Evolutionary conservation across 2,888 invertebrate genomes (phyloP), one percentile per base, ranked within the genome.

Genomic region (Alcis repandata): DNA sequence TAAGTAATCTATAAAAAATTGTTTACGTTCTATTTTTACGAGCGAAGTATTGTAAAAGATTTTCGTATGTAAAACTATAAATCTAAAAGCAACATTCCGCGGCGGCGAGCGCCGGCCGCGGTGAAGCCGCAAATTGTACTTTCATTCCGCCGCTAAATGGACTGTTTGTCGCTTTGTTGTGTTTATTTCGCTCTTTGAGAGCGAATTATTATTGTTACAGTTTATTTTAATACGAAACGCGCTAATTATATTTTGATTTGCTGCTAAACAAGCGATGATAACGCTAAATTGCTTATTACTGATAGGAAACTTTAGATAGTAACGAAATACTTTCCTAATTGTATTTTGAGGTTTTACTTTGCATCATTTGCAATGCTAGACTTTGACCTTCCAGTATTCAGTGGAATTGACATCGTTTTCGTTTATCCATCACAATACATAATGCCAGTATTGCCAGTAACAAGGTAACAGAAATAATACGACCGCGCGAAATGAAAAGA

Each of bases 71-170:
- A 40, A 57, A 63, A 54, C 56, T 52, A 59, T 69, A 60, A 59
- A 67, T 59, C 52, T 49, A 27, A 54, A 15, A 57, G 57, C 57
- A 56, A 67, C 67, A 62, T 66, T 49, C 40, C 53, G 38, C 19
- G 61, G 71, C 71, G 72, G 59, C 72, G 67, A 74, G 72, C 76
- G 76, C 75, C 75, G 72, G 72, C 74, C 78, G 72, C 83, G 72
- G 63, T 73, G 65, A 74, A 72, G 56, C 85, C 86, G 72, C 87
- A 87, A 87, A 88, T 87, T 83, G 83, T 82, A 85, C 84, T 87
- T 84, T 85, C 82, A 87, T 87, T 84, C 78, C 79, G 78, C 79
- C 79, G 80, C 79, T 84, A 82, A 84, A 80, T 75, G 80, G 77
- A 79, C 79, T 83, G 85, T 85, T 85, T 86, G 82, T 82, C 79